Conservation (phyloP, 2,113 vertebrate genomes). For the Alethe diademata region DNA sequence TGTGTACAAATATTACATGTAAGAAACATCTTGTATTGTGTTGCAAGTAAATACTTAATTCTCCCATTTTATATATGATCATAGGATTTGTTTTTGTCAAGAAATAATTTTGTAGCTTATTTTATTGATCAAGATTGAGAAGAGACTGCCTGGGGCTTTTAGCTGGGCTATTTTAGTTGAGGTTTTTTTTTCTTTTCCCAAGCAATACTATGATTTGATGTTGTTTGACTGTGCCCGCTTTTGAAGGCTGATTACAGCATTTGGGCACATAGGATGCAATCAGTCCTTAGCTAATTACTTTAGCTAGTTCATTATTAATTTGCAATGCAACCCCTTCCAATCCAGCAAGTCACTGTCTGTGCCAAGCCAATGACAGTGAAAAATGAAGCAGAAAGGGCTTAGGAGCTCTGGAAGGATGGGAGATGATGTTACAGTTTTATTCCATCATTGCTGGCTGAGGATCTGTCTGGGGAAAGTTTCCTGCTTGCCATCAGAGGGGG, state of each 20-base stretch:
- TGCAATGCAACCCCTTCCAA: not conserved
- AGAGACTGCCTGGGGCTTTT: not conserved
- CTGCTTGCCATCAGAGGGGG: not conserved
- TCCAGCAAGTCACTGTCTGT: not conserved
- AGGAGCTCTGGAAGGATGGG: not conserved
- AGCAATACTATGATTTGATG: not conserved
- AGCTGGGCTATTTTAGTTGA: not conserved
- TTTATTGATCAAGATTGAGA: not conserved
- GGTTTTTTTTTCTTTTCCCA: no score
- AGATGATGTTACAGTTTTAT: not conserved
- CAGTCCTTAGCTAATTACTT: conserved; percentile 1
- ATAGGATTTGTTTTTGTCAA: not conserved
- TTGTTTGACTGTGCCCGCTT: not conserved
- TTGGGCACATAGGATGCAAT: not conserved
- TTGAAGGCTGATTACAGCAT: not conserved
- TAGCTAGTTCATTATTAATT: not conserved
- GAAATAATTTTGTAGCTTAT: not conserved
- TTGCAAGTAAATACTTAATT: not conserved
- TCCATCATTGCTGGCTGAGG: not conserved
- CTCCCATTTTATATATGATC: not conserved
- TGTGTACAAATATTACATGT: not conserved
- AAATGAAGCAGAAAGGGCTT: not conserved
- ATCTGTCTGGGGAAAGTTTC: not conserved
- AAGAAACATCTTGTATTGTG: not conserved
- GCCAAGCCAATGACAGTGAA: not conserved